A percentile compares a stretch with the other conserved stretches of the same genome.
Conservation (phyloP, 1,140 invertebrate genomes). For the Leptinotarsa lineolata region DNA sequence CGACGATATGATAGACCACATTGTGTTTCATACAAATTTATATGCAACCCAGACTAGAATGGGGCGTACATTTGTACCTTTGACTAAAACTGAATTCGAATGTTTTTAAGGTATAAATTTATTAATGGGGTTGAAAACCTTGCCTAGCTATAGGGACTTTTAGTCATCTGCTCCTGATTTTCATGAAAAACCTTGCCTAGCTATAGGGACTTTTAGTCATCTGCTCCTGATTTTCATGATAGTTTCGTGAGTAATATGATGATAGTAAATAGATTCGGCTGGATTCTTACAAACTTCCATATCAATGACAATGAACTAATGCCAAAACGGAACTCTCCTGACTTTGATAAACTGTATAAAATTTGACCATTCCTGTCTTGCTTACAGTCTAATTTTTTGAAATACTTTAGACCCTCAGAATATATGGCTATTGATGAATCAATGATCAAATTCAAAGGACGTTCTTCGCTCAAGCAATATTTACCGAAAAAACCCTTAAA, state of each 20-base stretch:
- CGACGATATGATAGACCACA: no score
- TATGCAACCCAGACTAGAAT: constrained; percentile 18
- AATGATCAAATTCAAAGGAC: constrained; percentile 45
- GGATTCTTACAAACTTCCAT: constrained; percentile 51
- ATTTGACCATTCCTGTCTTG: constrained; percentile 45
- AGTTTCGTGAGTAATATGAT: constrained; percentile 41
- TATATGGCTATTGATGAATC: constrained; percentile 33
- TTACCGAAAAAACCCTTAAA: constrained; percentile 51
- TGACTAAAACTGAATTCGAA: constrained; percentile 29
- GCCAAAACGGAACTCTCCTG: constrained; percentile 42
- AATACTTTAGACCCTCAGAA: constrained; percentile 9
- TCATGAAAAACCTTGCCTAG: no score
- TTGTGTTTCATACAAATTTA: constrained; percentile 30
- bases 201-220: no score
- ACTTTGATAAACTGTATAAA: constrained; percentile 56
- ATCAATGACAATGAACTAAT: constrained; percentile 51
- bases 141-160: constrained; percentile 33
- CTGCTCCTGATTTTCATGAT: no score
- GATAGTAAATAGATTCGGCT: constrained; percentile 55
- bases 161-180: constrained; percentile 28
- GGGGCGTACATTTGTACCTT: constrained; percentile 10
- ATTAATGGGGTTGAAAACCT: constrained; percentile 33
- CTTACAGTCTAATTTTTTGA: constrained; percentile 21
- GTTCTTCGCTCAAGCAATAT: constrained; percentile 48
- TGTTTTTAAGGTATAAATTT: constrained; percentile 32